Conservation (phyloP, 2,888 invertebrate species). For the Erebia epiphron region DNA sequence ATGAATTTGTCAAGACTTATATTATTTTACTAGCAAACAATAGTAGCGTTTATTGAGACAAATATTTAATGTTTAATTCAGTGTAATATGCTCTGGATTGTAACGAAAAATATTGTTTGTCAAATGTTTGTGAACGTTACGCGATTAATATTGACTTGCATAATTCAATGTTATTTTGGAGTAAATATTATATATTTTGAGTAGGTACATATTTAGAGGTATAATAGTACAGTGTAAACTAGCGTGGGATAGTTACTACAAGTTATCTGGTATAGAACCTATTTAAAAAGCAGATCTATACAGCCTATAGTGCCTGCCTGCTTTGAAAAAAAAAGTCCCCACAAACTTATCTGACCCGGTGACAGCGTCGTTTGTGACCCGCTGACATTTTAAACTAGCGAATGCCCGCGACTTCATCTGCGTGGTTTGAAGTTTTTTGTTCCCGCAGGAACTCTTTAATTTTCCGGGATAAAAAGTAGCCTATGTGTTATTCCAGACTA, state of each 20-base stretch:
- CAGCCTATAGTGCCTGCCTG: too few species aligned
- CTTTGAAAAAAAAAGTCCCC: too few species aligned
- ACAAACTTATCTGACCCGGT: too few species aligned
- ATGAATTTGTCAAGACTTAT: constrained; percentile 75
- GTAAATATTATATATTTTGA: constrained; percentile 39
- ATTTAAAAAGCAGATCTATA: not conserved
- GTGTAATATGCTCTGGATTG: constrained; percentile 53
- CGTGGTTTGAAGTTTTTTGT: too few species aligned
- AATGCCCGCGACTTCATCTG: too few species aligned
- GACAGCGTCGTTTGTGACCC: too few species aligned
- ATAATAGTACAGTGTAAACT: constrained; percentile 19
- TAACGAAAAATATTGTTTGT: constrained; percentile 47
- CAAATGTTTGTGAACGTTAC: constrained; percentile 39
- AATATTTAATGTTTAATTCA: constrained; percentile 70
- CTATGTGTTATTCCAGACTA: too few species aligned
- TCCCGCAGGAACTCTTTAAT: too few species aligned
- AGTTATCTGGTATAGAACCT: too few species aligned
- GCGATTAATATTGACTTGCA: constrained; percentile 36
- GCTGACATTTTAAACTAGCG: too few species aligned
- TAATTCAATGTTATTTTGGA: constrained; percentile 27
- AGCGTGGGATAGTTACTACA: not conserved
- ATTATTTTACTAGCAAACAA: constrained; percentile 70
- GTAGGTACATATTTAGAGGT: constrained; percentile 31
- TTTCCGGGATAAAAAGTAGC: too few species aligned
- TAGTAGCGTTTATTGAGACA: constrained; percentile 62